Percentiles rank a stretch among this genome's conserved stretches.
phyloP scores from a whole-genome alignment of 2,888 invertebrate species.

The Belgica antarctica region DNA sequence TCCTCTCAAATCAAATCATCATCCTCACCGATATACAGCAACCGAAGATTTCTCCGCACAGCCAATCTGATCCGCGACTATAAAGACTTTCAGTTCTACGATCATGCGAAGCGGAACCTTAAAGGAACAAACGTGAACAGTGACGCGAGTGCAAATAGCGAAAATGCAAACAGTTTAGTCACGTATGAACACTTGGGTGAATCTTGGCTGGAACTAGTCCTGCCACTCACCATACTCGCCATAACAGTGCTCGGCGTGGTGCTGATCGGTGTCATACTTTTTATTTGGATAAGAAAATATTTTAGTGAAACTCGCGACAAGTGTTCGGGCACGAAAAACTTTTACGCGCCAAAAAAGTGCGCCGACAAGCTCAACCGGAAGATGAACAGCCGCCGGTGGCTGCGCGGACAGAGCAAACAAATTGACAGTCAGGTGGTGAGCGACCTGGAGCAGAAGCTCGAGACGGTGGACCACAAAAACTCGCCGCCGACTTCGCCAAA shows the following conservation, averaged over 20 bases:
- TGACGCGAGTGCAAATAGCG: constrained; percentile 15
- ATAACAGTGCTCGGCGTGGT: constrained; percentile 46
- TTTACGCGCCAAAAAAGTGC: constrained; percentile 16
- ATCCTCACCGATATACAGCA: constrained; percentile 4
- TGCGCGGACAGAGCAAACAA: constrained; percentile 1
- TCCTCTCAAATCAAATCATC: constrained; percentile 22
- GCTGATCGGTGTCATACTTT: constrained; percentile 46
- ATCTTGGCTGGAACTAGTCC: constrained; percentile 45
- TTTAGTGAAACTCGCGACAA: constrained; percentile 39
- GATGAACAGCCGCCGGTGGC: constrained; percentile 38
- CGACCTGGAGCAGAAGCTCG: constrained; percentile 32
- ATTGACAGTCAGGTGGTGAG: constrained; percentile 29
- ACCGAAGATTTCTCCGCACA: constrained; percentile 28
- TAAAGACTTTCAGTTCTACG: constrained; percentile 25
- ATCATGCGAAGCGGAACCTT: constrained; percentile 27
- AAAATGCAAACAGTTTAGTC: constrained; percentile 36
- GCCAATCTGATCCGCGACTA: constrained; percentile 34
- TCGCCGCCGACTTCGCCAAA: constrained; percentile 37
- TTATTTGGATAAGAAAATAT: constrained; percentile 46
- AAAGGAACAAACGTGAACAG: constrained; percentile 38
- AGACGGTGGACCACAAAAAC: constrained; percentile 35
- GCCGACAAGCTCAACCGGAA: constrained; percentile 14
- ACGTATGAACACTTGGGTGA: constrained; percentile 41
- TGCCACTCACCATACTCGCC: constrained; percentile 46
- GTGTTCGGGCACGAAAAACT: constrained; percentile 7